These are phyloP conservation scores for Apaloderma vittatum DNA, from an alignment of 2,113 vertebrate genomes.

Conservation along the genomic window DNA sequence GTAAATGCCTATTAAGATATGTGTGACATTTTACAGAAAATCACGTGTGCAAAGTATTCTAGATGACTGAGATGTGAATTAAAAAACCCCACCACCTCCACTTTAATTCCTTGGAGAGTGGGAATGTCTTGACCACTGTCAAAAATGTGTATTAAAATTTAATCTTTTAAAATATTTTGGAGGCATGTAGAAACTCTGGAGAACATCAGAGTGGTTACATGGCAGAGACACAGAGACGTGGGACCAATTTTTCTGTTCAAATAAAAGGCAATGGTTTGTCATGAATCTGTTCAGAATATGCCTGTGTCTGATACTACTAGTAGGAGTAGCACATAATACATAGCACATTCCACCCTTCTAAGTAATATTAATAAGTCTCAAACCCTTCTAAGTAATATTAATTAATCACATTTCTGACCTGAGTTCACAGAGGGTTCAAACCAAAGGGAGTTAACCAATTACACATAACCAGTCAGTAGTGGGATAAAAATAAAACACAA, in stretches of 20 bases:
- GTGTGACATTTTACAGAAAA: not conserved
- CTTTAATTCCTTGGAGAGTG: not conserved
- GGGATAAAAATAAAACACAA: not conserved
- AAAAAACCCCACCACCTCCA: not conserved
- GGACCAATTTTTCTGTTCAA: not conserved
- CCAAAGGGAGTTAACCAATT: not conserved
- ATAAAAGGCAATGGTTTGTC: not conserved
- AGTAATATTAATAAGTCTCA: not conserved
- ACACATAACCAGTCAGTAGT: not conserved
- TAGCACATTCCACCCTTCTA: not conserved
- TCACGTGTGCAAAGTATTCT: rapidly evolving
- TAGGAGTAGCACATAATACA: not conserved
- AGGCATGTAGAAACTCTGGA: not conserved
- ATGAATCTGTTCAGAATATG: not conserved
- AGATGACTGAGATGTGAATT: rapidly evolving
- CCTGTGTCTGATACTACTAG: not conserved
- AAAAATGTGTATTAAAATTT: not conserved
- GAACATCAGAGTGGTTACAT: not conserved
- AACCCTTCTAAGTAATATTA: not conserved
- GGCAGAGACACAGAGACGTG: not conserved
- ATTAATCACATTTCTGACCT: not conserved
- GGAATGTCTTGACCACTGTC: not conserved
- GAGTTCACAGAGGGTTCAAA: not conserved
- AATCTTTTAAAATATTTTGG: not conserved
- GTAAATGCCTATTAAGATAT: not conserved